These are phyloP conservation scores for Suncus etruscus DNA, from an alignment of 2,113 vertebrate species.

Conservation along the genomic window DNA sequence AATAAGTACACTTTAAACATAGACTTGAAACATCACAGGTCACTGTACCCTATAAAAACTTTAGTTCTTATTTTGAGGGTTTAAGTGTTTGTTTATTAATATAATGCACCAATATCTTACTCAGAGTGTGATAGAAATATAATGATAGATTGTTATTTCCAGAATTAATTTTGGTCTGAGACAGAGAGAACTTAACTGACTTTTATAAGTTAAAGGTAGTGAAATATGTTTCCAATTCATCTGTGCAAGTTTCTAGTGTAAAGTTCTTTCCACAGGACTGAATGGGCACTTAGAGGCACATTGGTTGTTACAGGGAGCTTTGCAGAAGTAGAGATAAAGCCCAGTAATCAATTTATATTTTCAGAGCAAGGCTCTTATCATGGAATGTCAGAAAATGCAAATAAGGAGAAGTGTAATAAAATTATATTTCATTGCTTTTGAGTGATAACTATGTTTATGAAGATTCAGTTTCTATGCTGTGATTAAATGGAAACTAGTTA, in stretches of 20 bases:
- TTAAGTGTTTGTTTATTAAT: neutral
- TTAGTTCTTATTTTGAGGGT: neutral
- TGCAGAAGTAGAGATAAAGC: conserved; percentile 54
- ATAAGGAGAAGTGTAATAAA: conserved; percentile 68
- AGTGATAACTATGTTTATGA: conserved; percentile 66
- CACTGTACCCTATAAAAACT: neutral
- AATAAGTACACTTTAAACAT: conserved; percentile 18
- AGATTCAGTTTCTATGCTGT: conserved; percentile 57
- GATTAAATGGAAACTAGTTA: conserved; percentile 51
- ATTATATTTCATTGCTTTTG: conserved; percentile 68
- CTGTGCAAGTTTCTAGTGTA: neutral
- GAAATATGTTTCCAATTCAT: neutral
- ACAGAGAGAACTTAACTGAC: neutral
- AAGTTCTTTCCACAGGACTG: conserved; percentile 26
- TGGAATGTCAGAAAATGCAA: conserved; percentile 71
- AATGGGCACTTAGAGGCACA: conserved; percentile 20
- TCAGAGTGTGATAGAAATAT: neutral
- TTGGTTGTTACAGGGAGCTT: conserved; percentile 21
- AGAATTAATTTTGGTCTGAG: conserved; percentile 11
- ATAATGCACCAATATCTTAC: neutral
- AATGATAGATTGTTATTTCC: neutral
- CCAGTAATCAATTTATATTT: conserved; percentile 57
- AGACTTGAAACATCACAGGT: neutral
- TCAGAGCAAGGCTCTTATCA: conserved; percentile 54
- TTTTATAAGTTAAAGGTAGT: neutral